Base-by-base conservation (phyloP, 2,113 vertebrate genomes). In the Nothobranchius kuhntae region DNA sequence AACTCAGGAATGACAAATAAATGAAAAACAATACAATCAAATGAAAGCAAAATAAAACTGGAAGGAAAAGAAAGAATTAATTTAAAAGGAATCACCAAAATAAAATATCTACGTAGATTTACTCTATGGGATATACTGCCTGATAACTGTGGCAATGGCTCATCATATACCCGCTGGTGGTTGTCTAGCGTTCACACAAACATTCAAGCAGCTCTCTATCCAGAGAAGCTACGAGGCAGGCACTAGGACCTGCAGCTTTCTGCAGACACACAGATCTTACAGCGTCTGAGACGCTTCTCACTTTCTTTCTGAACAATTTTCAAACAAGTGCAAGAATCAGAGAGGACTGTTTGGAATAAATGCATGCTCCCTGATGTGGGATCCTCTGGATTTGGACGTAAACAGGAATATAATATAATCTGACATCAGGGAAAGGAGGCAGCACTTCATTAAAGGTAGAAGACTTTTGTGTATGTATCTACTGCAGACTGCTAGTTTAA, bases 181-280 rank as follows among this genome's bases (percentile, higher is more conserved):
- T 30, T 3, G 4, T 30, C 30, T 30, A 30, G 30, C 30, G 30
- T 9, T 40, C 38, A 40, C 38, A 40, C 38, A 8, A n/a, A 17
- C 47, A n/a, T 8, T n/a, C 6, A 6, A 40, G 38, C 7, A 38
- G 5, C 14, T 3, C 8, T 9, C 48, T 15, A 51, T 21, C n/a
- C 48, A 51, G 8, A 21, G 48, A 21, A n/a, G 44, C 30, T 11
- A 7, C 1, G 0, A 0, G 73, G 54, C 84, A 77, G 90, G 87
- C 89, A 89, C 92, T 93, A 93, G 92, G 92, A 93, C 92, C 91
- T 84, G 67, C 51, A 74, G 85, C 38, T 15, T 53, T 35, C 51
- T 24, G 7, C 50, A 46, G 50, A 54, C 55, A 38, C 42, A 62
- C 61, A 21, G 58, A 68, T 71, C 56, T 68, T 71, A 56, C 60